Percentiles rank a stretch among this genome's conserved stretches.
These are phyloP conservation scores for Lacerta agilis DNA, from an alignment of 2,797 vertebrate species.

Conservation along the genomic window DNA sequence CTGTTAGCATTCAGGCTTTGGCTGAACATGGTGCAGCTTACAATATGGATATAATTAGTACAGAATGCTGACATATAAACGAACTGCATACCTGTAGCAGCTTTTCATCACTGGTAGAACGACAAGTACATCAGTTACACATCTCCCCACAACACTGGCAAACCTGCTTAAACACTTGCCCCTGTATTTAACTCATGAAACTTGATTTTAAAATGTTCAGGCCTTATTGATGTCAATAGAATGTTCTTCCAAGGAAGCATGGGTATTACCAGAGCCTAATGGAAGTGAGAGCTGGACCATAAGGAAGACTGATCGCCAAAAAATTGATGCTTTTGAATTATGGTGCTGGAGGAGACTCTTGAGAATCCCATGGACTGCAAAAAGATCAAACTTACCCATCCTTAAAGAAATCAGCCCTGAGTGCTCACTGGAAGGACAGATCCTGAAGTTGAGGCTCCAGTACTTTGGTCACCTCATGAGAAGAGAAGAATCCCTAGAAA, in stretches of 20 bases:
- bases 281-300: no score
- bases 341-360: no score
- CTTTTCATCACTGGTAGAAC: slow-evolving; percentile 62
- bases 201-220: slow-evolving; percentile 31
- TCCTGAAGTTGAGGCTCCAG: no score
- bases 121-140: neutral
- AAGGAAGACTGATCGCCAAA: no score
- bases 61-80: slow-evolving; percentile 50
- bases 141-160: neutral
- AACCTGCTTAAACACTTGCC: neutral
- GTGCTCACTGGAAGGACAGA: no score
- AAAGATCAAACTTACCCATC: no score
- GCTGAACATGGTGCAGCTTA: slow-evolving; percentile 4
- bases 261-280: neutral
- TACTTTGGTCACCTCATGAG: no score
- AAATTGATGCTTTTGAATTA: no score
- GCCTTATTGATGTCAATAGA: neutral
- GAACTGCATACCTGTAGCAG: slow-evolving; percentile 55
- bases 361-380: no score
- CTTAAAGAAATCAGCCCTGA: no score
- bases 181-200: neutral
- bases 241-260: neutral
- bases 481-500: no score
- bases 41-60: slow-evolving; percentile 38
- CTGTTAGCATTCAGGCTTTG: slow-evolving; percentile 28